Evolutionary conservation across 2,888 invertebrate genomes (phyloP), one percentile per base, ranked within the genome.

Genomic region (Euplagia quadripunctaria): DNA sequence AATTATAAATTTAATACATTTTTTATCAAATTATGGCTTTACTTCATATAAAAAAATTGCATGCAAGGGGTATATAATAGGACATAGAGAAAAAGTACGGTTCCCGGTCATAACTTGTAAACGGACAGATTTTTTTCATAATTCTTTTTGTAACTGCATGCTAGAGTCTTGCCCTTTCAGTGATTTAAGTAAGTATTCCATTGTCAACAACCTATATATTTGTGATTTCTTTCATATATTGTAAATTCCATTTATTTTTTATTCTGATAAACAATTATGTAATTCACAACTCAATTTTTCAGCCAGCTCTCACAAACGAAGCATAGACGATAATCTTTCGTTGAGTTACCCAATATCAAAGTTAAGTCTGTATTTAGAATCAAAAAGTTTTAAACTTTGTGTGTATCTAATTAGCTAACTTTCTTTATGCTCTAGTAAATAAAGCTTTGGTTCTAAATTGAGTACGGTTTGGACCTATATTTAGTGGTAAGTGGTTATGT

Each of bases 301-400:
- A 31, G 12, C 61, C 20, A 58, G 5, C 20, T 20, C 12, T 58
- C 12, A 61, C 20, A n/a, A 58, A 58, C n/a, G 41, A 41, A 52
- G 63, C 66, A 74, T 72, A 68, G 55, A 42, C 63, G 68, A 65
- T 64, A 52, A 61, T 52, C 51, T 63, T 68, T 72, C 42, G 61
- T 17, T 31, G 41, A 68, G 72, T 68, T 64, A 52, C 51, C 49
- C 68, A 52, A 68, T 68, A 68, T 68, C 42, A 72, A 72, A 72
- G 20, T 68, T 67, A 63, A 72, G 72, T 63, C 63, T 63, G 46
- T 67, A 64, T 72, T 66, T 64, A 55, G 42, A 72, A 58, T 16
- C 20, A 63, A 63, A 72, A 68, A 68, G 52, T 72, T 68, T 42
- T 68, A 31, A 72, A 68, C 64, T 68, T 64, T 72, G 46, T 12